phyloP scores from a whole-genome alignment of 2,113 vertebrate species.

The Spilogale gracilis region DNA sequence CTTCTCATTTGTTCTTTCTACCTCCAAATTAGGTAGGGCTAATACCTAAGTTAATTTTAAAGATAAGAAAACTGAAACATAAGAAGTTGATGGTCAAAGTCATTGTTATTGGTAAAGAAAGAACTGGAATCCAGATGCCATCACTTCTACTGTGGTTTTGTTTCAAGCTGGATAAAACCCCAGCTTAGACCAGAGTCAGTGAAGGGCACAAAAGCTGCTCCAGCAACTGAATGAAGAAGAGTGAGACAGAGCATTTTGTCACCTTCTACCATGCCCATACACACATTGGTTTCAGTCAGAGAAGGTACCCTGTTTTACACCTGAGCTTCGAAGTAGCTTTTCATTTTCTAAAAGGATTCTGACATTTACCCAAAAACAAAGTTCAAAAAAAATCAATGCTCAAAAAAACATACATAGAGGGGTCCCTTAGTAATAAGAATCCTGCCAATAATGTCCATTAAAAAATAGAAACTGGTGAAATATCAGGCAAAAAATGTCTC shows the following conservation, averaged over 20 bases:
- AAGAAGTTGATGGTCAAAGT: not conserved
- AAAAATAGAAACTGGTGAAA: constrained; percentile 25
- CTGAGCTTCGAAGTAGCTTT: not conserved
- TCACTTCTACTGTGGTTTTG: not conserved
- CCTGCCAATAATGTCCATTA: not conserved
- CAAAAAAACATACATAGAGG: not conserved
- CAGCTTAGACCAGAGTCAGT: not conserved
- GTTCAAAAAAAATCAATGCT: not conserved
- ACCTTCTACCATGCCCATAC: too few relatives aligned
- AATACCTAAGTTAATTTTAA: not conserved
- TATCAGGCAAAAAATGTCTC: not conserved
- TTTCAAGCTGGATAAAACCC: not conserved
- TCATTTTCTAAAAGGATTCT: not conserved
- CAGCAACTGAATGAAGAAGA: not conserved
- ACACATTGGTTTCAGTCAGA: not conserved
- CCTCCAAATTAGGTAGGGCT: not conserved
- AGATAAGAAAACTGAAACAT: not conserved
- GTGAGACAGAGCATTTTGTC: not conserved
- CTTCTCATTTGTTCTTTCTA: not conserved
- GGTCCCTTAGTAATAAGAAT: constrained; percentile 72
- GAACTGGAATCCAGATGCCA: not conserved
- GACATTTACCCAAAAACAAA: not conserved
- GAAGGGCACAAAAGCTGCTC: not conserved
- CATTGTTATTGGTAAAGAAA: not conserved
- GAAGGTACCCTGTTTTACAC: not conserved